These are phyloP conservation scores for Ganaspis sp. DNA, from an alignment of 1,140 invertebrate genomes.

Conservation along the genomic window DNA sequence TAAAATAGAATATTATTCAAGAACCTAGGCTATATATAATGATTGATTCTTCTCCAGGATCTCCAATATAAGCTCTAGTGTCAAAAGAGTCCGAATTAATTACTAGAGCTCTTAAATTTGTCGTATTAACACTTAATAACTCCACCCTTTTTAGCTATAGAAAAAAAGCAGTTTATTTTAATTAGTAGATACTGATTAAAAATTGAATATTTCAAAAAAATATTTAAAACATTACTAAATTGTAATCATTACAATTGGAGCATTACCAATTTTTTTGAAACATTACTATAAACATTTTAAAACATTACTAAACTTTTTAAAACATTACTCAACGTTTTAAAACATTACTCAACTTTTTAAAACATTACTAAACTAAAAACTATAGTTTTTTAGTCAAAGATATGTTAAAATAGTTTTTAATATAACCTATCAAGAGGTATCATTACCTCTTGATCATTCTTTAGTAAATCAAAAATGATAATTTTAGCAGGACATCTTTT, in stretches of 20 bases:
- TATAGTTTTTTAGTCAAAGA: background rate
- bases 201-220: no score
- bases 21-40: constrained; percentile 53
- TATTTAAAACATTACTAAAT: no score
- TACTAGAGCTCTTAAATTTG: constrained; percentile 47
- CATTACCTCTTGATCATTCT: constrained; percentile 54
- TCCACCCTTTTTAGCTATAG: constrained; percentile 35
- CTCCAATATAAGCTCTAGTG: constrained; percentile 48
- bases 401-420: no score
- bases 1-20: constrained; percentile 10
- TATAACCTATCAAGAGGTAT: no score
- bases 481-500: constrained; percentile 51
- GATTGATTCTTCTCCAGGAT: constrained; percentile 57
- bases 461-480: constrained; percentile 53
- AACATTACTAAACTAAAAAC: no score
- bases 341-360: no score
- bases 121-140: constrained; percentile 41
- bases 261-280: no score
- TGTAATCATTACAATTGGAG: no score
- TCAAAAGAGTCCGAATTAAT: constrained; percentile 48
- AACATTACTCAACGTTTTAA: no score
- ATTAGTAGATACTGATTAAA: no score
- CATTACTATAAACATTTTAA: no score
- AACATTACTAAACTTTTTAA: no score
- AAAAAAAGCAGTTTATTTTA: background rate